These are phyloP conservation scores for Oscarella lobularis DNA, from an alignment of 37 sponge, comb jelly and placozoan species.

Conservation along the genomic window DNA sequence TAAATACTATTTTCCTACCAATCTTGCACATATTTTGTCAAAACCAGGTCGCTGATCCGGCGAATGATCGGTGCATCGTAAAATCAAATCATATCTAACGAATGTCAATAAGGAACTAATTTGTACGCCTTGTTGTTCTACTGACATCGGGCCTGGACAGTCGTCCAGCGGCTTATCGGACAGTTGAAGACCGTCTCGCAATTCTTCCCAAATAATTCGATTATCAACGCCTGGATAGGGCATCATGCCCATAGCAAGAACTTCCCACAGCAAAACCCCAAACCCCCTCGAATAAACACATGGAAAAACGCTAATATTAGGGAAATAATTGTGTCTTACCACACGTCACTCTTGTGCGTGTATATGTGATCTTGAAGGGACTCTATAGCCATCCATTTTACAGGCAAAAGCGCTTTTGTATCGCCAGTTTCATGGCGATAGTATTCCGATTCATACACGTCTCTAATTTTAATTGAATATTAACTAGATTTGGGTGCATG, in stretches of 20 bases:
- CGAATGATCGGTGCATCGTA: background rate
- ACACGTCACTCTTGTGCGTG: background rate
- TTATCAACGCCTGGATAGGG: constrained; percentile 76
- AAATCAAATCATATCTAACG: background rate
- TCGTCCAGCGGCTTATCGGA: background rate
- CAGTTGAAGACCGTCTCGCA: background rate
- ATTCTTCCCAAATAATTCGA: background rate
- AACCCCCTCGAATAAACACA: constrained; percentile 19
- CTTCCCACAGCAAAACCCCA: constrained; percentile 85
- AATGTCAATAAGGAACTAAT: too few species aligned
- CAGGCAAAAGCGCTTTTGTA: background rate
- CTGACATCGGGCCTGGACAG: background rate
- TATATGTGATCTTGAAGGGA: background rate
- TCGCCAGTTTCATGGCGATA: background rate
- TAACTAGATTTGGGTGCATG: background rate
- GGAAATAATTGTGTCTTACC: background rate
- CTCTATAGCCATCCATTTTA: background rate
- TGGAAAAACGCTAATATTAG: background rate
- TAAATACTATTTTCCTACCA: background rate
- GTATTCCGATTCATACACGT: background rate
- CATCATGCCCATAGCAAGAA: constrained; percentile 64
- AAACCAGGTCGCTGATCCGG: background rate
- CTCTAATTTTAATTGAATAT: too few species aligned
- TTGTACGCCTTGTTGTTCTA: too few species aligned
- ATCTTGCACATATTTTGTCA: background rate